phyloP scores from a whole-genome alignment of 2,113 vertebrate species.

The Sciurus niger region DNA sequence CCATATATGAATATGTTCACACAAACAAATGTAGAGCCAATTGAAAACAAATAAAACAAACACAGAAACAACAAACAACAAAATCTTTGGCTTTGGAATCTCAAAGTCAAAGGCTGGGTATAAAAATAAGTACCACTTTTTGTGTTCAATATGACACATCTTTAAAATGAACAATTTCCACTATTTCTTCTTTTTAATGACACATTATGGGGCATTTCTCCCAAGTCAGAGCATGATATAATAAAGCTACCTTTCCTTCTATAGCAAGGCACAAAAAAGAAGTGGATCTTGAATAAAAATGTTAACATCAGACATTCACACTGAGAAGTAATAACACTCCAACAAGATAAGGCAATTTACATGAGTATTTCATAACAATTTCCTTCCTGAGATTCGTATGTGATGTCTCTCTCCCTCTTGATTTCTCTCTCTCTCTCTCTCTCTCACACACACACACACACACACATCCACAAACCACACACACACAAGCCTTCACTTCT shows the following conservation, averaged over 20 bases:
- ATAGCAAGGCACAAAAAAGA: constrained; percentile 51
- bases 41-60: not conserved
- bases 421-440: not conserved
- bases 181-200: not conserved
- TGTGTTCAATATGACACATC: not conserved
- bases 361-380: constrained; percentile 70
- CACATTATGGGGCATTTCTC: not conserved
- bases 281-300: constrained; percentile 62
- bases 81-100: not conserved
- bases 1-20: not conserved
- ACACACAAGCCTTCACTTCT: constrained; percentile 15
- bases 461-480: not conserved
- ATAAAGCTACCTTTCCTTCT: constrained; percentile 27
- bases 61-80: no score
- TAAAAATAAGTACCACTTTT: constrained; percentile 14
- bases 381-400: constrained; percentile 61
- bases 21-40: not conserved
- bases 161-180: constrained; percentile 40
- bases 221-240: constrained; percentile 32
- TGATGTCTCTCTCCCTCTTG: not conserved
- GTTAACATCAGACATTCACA: constrained; percentile 66
- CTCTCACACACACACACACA: no score
- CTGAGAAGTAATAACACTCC: constrained; percentile 63
- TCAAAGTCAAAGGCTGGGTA: not conserved
- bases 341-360: constrained; percentile 63